Base-by-base conservation (phyloP, 2,113 vertebrate genomes). In the Chrysochloris asiatica region DNA sequence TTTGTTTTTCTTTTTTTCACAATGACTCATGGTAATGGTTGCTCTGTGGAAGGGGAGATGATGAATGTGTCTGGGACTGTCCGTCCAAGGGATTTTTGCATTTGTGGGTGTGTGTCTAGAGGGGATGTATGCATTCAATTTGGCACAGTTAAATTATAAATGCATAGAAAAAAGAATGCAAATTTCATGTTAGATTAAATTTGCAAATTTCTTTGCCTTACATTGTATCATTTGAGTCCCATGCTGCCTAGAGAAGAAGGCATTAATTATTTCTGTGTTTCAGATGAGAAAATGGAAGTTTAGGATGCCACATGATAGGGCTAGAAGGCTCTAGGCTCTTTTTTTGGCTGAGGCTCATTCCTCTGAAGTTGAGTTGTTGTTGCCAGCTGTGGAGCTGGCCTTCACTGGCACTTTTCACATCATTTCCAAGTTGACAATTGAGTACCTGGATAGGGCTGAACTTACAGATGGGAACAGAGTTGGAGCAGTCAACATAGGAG, bases 181-280 rank as follows among this genome's bases (percentile, higher is more conserved):
- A 94, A 89, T 45, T 7, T 76, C 59, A 78, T n/a, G n/a, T n/a
- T n/a, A n/a, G n/a, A 52, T 59, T 83, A 71, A 93, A 80, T 71
- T 91, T 75, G 52, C 1, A 82, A 80, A 71, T 22, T 65, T 6
- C 45, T 84, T 91, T 93, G 75, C 12, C 41, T 56, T 75, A 38
- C 28, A 67, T 76, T 79, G 45, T 79, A 30, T 61, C 41, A n/a
- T 90, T 77, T 93, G 61, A 90, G 54, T 59, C 52, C 48, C 73
- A 61, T 6, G 45, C 36, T 89, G 38, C 76, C 38, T 84, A 41
- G 50, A 41, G 50, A 56, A 91, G 33, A 63, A 86, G 19, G 38
- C 38, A 59, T 78, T 77, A 9, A 67, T 81, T 86, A 41, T 79
- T 56, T 79, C 54, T 33, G 8, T 88, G 56, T 45, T 83, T 19